A percentile compares a stretch with the other conserved stretches of the same genome.
phyloP scores from a whole-genome alignment of 1,140 invertebrate species.

The Wasmannia auropunctata region DNA sequence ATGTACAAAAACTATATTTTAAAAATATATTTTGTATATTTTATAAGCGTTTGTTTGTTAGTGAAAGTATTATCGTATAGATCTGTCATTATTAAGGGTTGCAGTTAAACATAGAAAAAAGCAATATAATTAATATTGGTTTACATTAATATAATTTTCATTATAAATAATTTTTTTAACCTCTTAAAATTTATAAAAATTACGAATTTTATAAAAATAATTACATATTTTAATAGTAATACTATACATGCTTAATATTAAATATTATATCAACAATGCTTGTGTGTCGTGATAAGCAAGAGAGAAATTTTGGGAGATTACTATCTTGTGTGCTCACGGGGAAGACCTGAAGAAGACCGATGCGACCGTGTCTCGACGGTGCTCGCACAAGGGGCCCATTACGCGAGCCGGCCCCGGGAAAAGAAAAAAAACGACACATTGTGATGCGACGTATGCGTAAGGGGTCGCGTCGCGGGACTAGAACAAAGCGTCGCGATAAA shows the following conservation, averaged over 20 bases:
- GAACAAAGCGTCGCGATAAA: constrained; percentile 83
- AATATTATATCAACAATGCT: background rate
- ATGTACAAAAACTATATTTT: background rate
- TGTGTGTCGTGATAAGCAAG: background rate
- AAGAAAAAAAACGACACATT: constrained; percentile 83
- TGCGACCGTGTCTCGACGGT: constrained; percentile 63
- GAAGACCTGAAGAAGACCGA: constrained; percentile 57
- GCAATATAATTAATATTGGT: background rate
- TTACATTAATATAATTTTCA: background rate
- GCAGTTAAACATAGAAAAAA: background rate
- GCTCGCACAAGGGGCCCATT: constrained; percentile 65
- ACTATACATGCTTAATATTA: background rate
- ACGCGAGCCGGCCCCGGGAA: constrained; percentile 73
- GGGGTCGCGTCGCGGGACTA: constrained; percentile 79
- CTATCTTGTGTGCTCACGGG: constrained; percentile 2
- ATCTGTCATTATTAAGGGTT: background rate
- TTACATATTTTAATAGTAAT: background rate
- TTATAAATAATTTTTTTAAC: too few species aligned
- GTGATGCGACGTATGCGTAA: constrained; percentile 79
- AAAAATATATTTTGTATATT: background rate
- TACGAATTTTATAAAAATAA: background rate
- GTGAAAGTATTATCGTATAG: background rate
- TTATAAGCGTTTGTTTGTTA: background rate
- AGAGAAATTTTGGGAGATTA: background rate
- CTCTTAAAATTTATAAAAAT: background rate